A percentile compares a stretch with the other conserved stretches of the same genome.
Conservation (phyloP, 2,113 vertebrate genomes). For the Halichoeres trimaculatus region DNA sequence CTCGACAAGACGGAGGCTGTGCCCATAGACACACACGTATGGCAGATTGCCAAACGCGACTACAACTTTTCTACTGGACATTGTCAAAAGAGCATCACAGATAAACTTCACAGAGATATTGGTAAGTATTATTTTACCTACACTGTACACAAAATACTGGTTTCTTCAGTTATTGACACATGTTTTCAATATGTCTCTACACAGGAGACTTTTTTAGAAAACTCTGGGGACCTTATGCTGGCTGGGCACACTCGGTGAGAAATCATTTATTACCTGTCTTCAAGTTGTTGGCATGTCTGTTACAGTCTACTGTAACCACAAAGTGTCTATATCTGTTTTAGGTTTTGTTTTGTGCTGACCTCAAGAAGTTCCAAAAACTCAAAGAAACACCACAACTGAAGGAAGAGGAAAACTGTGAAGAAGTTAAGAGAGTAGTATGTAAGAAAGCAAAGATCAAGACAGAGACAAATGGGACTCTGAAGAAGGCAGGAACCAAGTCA, state of each 20-base stretch:
- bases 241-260: constrained; percentile 97
- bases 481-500: constrained; percentile 22
- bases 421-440: constrained; percentile 1
- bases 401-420: constrained; percentile 50
- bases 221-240: constrained; percentile 92
- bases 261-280: neutral
- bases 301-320: constrained; percentile 1
- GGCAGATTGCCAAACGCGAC: constrained; percentile 92
- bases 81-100: constrained; percentile 84
- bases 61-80: constrained; percentile 79
- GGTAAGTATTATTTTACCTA: constrained; percentile 80
- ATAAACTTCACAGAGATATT: constrained; percentile 87
- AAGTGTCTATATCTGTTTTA: constrained; percentile 34
- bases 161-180: too few species aligned
- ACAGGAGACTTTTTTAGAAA: constrained; percentile 91
- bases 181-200: constrained; percentile 26
- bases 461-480: constrained; percentile 16
- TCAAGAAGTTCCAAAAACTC: constrained; percentile 84
- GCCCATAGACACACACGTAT: constrained; percentile 93
- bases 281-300: neutral
- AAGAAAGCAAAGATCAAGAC: constrained; percentile 42
- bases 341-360: constrained; percentile 94
- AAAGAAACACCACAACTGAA: constrained; percentile 61
- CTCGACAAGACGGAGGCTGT: constrained; percentile 93
- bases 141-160: neutral